Percentiles rank a stretch among this genome's conserved stretches.
Conservation (phyloP, 2,113 vertebrate genomes). For the Pygoscelis adeliae region DNA sequence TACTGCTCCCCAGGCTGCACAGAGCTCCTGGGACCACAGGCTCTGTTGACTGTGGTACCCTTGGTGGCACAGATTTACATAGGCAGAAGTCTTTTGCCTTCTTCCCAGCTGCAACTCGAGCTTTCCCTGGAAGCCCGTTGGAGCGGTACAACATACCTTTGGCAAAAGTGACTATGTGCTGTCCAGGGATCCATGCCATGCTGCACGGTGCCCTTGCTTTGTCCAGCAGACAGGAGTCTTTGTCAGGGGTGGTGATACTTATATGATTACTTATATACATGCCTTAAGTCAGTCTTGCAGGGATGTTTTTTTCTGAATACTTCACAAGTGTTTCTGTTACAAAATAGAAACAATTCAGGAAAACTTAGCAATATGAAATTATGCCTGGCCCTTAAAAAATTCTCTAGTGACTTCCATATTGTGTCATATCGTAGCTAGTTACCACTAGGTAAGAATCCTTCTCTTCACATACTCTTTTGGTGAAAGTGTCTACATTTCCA, state of each 20-base stretch:
- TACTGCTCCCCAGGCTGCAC: not conserved
- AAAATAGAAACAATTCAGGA: not conserved
- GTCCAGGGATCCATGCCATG: not conserved
- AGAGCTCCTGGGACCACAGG: not conserved
- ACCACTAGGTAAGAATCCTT: not conserved
- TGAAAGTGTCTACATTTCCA: not conserved
- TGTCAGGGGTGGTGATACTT: not conserved
- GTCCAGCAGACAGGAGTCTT: not conserved
- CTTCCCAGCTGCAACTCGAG: not conserved
- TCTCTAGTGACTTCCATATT: not conserved
- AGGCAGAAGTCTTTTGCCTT: not conserved
- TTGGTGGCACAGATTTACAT: not conserved
- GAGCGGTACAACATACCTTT: not conserved
- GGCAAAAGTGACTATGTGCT: rapidly evolving
- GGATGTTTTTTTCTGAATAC: not conserved
- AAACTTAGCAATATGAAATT: not conserved
- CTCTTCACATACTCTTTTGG: not conserved
- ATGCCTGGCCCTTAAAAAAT: not conserved
- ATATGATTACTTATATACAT: too few species aligned
- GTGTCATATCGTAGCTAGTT: not conserved
- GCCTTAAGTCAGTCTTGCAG: not conserved
- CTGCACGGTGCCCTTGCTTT: rapidly evolving
- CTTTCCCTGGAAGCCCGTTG: not conserved
- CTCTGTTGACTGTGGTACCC: not conserved
- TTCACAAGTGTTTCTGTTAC: not conserved